These are phyloP conservation scores for Rhynchomys soricoides DNA, from an alignment of 2,113 vertebrate species.

Conservation along the genomic window DNA sequence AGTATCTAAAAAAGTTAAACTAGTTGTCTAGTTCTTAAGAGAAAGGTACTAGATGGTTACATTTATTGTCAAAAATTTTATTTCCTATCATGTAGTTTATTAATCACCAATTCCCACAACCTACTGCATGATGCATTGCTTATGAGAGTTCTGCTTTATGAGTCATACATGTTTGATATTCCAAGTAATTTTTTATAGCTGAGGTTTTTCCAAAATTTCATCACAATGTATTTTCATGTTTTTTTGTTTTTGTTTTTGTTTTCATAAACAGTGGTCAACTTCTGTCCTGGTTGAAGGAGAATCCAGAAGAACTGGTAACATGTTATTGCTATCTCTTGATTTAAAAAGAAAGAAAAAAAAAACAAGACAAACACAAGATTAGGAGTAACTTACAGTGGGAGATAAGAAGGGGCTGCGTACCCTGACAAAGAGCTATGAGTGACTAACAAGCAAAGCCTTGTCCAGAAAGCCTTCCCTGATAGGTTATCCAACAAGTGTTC, in stretches of 20 bases:
- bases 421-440: neutral
- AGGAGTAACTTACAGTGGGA: neutral
- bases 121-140: neutral
- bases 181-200: slow-evolving; percentile 51
- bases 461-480: neutral
- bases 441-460: neutral
- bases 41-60: neutral
- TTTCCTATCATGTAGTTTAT: neutral
- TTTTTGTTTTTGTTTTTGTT: neutral
- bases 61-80: slow-evolving; percentile 6
- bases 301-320: neutral
- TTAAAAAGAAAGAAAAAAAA: neutral
- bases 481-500: neutral
- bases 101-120: neutral
- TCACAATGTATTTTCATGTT: neutral
- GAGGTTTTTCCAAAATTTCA: neutral
- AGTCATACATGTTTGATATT: slow-evolving; percentile 57
- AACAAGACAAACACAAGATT: neutral
- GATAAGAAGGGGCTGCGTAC: neutral
- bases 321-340: neutral
- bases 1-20: neutral
- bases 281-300: neutral
- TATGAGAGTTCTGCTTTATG: slow-evolving; percentile 41
- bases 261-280: neutral
- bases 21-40: neutral